Evolutionary conservation across 2,888 invertebrate species (phyloP).

Genomic region (Acrobasis consociella): DNA sequence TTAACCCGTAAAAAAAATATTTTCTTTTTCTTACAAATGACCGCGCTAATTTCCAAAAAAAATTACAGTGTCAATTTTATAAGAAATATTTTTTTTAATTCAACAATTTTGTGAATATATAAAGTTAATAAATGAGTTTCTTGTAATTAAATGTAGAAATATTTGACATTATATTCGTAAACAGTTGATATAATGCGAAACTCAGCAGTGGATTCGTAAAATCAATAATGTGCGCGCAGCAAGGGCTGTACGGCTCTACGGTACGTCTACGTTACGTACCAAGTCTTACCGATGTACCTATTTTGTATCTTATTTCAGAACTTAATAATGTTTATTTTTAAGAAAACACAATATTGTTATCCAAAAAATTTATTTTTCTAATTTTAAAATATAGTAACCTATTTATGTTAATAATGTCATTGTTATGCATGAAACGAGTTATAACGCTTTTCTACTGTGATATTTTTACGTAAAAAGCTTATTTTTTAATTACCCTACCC

Average conservation of each 20-base stretch:
- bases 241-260: conserved; percentile 31
- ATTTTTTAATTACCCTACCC: background rate
- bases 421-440: background rate
- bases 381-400: background rate
- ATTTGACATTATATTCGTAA: conserved; percentile 47
- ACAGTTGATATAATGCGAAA: conserved; percentile 40
- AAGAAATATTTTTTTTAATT: no score
- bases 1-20: background rate
- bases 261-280: conserved; percentile 4
- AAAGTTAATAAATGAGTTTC: background rate
- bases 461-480: background rate
- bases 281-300: background rate
- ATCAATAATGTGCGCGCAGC: conserved; percentile 75
- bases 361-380: background rate
- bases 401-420: background rate
- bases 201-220: conserved; percentile 56
- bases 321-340: background rate
- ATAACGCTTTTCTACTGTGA: background rate
- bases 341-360: background rate
- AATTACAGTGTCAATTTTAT: background rate
- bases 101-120: background rate
- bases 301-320: background rate
- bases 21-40: background rate
- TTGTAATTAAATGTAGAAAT: background rate
- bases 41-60: background rate